Percentiles rank a stretch among this genome's conserved stretches.
These are phyloP conservation scores for Drosophila mercatorum DNA, from an alignment of 2,888 invertebrate species.

Conservation along the genomic window DNA sequence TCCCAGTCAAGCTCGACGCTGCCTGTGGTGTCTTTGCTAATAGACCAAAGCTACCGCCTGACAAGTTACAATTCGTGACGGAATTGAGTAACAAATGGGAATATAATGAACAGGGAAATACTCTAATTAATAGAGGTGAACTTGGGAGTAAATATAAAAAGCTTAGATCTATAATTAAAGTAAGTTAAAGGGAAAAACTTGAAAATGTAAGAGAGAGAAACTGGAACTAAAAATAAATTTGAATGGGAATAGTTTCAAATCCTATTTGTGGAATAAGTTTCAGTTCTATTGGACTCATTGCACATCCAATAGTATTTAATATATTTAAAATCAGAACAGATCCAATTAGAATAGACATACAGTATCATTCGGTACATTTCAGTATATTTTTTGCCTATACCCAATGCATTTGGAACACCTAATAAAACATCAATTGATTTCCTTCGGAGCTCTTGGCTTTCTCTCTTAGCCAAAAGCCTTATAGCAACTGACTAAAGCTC, in stretches of 20 bases:
- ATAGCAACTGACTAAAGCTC: neutral
- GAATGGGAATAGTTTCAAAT: neutral
- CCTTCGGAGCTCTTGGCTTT: neutral
- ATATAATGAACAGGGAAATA: conserved; percentile 6
- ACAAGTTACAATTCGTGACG: conserved; percentile 59
- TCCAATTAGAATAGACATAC: neutral
- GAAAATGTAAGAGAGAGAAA: too few relatives aligned
- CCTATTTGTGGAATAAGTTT: neutral
- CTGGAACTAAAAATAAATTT: neutral
- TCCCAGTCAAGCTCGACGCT: conserved; percentile 45
- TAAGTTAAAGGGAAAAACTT: neutral
- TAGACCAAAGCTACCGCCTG: conserved; percentile 74
- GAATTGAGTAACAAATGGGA: neutral
- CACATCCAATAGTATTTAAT: neutral
- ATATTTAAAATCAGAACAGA: neutral
- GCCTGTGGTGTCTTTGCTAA: conserved; percentile 62
- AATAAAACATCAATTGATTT: too few relatives aligned
- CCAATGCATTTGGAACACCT: too few relatives aligned
- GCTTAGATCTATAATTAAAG: neutral
- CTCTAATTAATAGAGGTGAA: conserved; percentile 20
- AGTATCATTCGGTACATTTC: too few relatives aligned
- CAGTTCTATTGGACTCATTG: neutral
- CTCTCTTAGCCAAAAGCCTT: neutral
- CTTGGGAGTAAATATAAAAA: too few relatives aligned
- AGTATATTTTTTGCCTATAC: too few relatives aligned